Conservation (phyloP, 1,140 invertebrate species). For the Trialeurodes vaporariorum region DNA sequence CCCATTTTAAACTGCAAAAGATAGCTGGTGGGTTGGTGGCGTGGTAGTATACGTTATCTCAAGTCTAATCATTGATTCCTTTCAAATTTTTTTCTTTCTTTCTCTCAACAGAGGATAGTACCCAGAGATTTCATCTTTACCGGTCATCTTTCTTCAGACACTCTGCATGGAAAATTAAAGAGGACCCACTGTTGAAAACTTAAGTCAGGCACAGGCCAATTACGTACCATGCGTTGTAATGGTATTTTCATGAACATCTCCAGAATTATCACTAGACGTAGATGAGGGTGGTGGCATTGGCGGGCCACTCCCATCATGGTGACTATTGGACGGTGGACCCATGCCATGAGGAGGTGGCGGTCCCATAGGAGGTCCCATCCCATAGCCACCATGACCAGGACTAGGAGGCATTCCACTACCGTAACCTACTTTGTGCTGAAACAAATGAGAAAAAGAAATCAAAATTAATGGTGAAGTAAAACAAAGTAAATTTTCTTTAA, state of each 20-base stretch:
- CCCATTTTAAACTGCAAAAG: too few species aligned
- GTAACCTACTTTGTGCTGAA: slow-evolving; percentile 50
- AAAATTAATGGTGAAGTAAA: too few species aligned
- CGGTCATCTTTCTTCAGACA: too few species aligned
- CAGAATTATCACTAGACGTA: slow-evolving; percentile 34
- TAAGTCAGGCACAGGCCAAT: neutral
- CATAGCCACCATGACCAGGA: slow-evolving; percentile 25
- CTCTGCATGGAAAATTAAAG: too few species aligned
- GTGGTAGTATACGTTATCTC: too few species aligned
- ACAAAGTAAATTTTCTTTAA: too few species aligned
- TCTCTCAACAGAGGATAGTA: too few species aligned
- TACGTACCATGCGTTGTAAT: neutral
- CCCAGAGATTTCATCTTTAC: too few species aligned
- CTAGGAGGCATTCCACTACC: slow-evolving; percentile 41
- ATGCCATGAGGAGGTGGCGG: slow-evolving; percentile 34
- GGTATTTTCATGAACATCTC: neutral
- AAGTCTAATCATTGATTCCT: too few species aligned
- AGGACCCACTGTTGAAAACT: too few species aligned
- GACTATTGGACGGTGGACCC: slow-evolving; percentile 38
- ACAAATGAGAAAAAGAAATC: slow-evolving; percentile 16
- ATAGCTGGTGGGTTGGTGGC: too few species aligned
- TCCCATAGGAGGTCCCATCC: slow-evolving; percentile 25
- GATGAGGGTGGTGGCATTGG: slow-evolving; percentile 47
- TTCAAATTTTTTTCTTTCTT: too few species aligned
- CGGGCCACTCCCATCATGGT: slow-evolving; percentile 40